These are phyloP conservation scores for Lasioglossum oenotherae DNA, from an alignment of 2,888 invertebrate species.

Conservation along the genomic window DNA sequence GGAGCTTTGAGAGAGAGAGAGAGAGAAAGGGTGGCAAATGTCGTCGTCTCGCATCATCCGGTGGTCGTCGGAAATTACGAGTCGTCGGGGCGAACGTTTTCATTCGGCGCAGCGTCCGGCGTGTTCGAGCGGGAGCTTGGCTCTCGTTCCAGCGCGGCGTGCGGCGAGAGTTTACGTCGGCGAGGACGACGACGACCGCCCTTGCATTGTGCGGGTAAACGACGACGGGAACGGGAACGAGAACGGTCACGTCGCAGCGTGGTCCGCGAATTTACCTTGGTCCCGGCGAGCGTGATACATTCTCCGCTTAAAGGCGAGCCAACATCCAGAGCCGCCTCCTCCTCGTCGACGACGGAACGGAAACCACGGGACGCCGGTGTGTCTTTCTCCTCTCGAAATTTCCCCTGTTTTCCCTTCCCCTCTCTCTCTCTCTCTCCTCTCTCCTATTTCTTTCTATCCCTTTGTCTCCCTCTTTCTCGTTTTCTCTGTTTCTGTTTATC, in stretches of 20 bases:
- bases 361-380: slow-evolving; percentile 39
- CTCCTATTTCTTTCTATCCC: background rate
- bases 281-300: slow-evolving; percentile 43
- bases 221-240: slow-evolving; percentile 20
- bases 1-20: background rate
- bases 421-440: slow-evolving; percentile 17
- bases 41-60: slow-evolving; percentile 16
- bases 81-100: slow-evolving; percentile 38
- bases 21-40: background rate
- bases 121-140: slow-evolving; percentile 24
- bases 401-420: slow-evolving; percentile 19
- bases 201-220: slow-evolving; percentile 26
- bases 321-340: slow-evolving; percentile 21
- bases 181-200: slow-evolving; percentile 28
- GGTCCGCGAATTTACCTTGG: slow-evolving; percentile 61
- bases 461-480: background rate
- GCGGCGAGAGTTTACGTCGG: slow-evolving; percentile 24
- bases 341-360: slow-evolving; percentile 7
- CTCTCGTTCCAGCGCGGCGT: background rate
- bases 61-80: slow-evolving; percentile 38
- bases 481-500: background rate
- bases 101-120: slow-evolving; percentile 29
- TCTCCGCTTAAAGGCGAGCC: slow-evolving; percentile 32
- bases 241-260: slow-evolving; percentile 22
- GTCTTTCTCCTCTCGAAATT: slow-evolving; percentile 58